phyloP scores from a whole-genome alignment of 37 sponge, comb jelly and placozoan species.

The Agelas oroides region DNA sequence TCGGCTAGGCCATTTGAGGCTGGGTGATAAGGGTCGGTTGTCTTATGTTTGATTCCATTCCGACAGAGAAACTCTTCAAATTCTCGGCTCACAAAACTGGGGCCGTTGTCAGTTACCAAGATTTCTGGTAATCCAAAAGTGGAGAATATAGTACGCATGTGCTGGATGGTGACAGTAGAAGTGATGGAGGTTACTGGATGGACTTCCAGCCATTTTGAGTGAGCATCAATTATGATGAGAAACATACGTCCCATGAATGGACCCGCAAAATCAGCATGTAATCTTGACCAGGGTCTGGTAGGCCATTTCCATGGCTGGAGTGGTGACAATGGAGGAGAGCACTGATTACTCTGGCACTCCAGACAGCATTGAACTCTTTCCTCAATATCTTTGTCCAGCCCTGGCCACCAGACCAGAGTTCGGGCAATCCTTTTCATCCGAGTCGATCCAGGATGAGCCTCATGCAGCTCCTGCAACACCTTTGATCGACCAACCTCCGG shows the following conservation, averaged over 20 bases:
- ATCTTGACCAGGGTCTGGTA: not conserved
- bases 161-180: not conserved
- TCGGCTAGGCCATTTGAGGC: conserved; percentile 16
- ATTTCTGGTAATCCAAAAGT: not conserved
- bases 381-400: conserved; percentile 17
- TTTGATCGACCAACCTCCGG: not conserved
- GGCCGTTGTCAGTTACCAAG: conserved; percentile 2
- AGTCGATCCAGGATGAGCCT: not conserved
- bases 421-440: conserved; percentile 24
- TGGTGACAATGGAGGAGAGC: not conserved
- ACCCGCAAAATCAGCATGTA: not conserved
- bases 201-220: conserved; percentile 15
- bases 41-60: not conserved
- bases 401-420: conserved; percentile 24
- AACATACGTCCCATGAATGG: not conserved
- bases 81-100: not conserved
- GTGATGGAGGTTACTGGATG: not conserved
- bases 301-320: conserved; percentile 33
- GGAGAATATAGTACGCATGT: not conserved
- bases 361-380: not conserved
- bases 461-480: conserved; percentile 6
- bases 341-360: not conserved
- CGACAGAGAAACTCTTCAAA: not conserved
- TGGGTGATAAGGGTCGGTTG: not conserved
- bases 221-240: not conserved